Evolutionary conservation across 2,888 invertebrate species (phyloP), one percentile per base, ranked within the genome.

Genomic region (Diaphora mendica): DNA sequence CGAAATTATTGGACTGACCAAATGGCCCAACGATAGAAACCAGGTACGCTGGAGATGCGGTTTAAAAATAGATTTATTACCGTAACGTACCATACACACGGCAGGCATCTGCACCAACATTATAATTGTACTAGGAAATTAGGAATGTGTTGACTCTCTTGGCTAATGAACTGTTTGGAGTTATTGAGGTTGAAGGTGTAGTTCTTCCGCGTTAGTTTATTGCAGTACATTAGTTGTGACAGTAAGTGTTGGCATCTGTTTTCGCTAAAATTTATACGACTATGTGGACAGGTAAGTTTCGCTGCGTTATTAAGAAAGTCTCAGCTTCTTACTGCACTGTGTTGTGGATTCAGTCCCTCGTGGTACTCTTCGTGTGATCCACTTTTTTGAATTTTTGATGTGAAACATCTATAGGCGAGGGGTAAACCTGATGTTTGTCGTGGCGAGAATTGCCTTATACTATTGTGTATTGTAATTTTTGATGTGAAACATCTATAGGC

Each of bases 21-120:
- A 48, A 51, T 62, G 68, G 77, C 80, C 78, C 70, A 72, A 72
- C 86, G 88, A 88, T 86, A 82, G 79, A 78, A 88, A 84, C 83
- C 86, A 87, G 89, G 87, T 89, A 86, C 78, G 59, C 68, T 70
- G 26, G 73, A 72, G 64, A 72, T 44, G 80, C 51, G 71, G 51
- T 76, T 85, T 89, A 89, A 83, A 80, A 82, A 84, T 89, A 89
- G 88, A 84, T 76, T 82, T 74, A 86, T 79, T 76, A 78, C 72
- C 7, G 62, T 76, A 78, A 72, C 30, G 30, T 62, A 62, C 62
- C 67, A 64, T 39, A 68, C 70, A 64, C 44, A 68, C 72, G 72
- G 72, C 73, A 79, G 59, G 70, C 59, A 62, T 73, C 66, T 73
- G 70, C 70, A 70, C 66, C 23, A n/a, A 59, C 51, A 13, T n/a